Percentiles rank a stretch among this genome's conserved stretches.
Conservation (phyloP, 2,797 vertebrate species). For the Jordanella pulchra region DNA sequence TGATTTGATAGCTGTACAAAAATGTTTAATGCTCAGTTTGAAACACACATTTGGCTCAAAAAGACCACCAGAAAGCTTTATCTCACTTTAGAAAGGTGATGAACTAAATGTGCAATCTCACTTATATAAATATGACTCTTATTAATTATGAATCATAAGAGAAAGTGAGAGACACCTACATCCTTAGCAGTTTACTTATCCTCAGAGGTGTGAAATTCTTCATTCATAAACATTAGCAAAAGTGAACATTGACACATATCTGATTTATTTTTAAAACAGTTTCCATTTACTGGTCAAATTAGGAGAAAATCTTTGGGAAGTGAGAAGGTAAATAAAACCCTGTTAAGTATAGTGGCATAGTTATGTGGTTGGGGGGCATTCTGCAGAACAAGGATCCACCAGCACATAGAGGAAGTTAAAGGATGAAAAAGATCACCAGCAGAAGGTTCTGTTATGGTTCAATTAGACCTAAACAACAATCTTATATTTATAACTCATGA, state of each 20-base stretch:
- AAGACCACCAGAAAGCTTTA: neutral
- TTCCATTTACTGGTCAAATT: neutral
- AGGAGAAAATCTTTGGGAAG: neutral
- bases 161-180: neutral
- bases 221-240: slow-evolving; percentile 5
- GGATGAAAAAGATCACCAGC: neutral
- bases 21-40: neutral
- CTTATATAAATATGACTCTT: slow-evolving; percentile 1
- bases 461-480: neutral
- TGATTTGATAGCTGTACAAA: neutral
- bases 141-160: slow-evolving; percentile 2
- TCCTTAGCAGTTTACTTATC: neutral
- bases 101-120: neutral
- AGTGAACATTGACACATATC: slow-evolving; percentile 1
- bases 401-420: neutral
- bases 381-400: neutral
- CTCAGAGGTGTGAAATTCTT: neutral
- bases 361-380: neutral
- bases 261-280: neutral
- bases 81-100: no score
- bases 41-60: neutral
- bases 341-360: neutral
- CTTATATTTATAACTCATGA: neutral
- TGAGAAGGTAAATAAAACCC: neutral
- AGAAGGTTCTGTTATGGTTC: neutral